phyloP scores from a whole-genome alignment of 2,888 invertebrate species.

The Agonopterix heracliana region DNA sequence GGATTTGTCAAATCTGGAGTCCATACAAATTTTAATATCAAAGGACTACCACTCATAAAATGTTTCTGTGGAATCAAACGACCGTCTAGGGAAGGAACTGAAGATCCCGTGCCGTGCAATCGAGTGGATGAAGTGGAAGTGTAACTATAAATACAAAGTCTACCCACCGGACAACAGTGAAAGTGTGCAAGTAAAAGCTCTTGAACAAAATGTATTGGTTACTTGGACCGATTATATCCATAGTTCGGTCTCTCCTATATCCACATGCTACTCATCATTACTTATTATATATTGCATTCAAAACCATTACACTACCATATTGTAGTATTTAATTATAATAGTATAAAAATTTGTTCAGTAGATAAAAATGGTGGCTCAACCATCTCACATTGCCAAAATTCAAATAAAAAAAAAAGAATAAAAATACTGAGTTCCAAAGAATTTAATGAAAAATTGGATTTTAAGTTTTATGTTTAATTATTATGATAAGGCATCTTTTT shows the following conservation, averaged over 20 bases:
- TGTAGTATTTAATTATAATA: slow-evolving; percentile 29
- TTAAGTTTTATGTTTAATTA: slow-evolving; percentile 45
- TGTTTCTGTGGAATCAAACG: too few relatives aligned
- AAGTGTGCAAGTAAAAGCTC: background rate
- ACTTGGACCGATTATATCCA: slow-evolving; percentile 10
- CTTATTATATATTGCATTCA: slow-evolving; percentile 19
- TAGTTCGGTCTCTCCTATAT: slow-evolving; percentile 31
- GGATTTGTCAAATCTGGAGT: too few relatives aligned
- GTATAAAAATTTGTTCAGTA: slow-evolving; percentile 36
- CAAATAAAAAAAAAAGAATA: slow-evolving; percentile 23
- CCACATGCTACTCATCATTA: slow-evolving; percentile 34
- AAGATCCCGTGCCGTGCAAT: background rate
- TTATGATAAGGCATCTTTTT: slow-evolving; percentile 22
- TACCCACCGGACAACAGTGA: slow-evolving; percentile 23
- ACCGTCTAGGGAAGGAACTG: background rate
- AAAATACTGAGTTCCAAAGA: slow-evolving; percentile 61
- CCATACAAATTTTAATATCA: too few relatives aligned
- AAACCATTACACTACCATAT: slow-evolving; percentile 24
- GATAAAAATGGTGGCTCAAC: slow-evolving; percentile 44
- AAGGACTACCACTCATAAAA: too few relatives aligned
- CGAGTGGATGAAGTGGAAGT: slow-evolving; percentile 16
- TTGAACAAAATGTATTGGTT: background rate
- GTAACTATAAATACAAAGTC: slow-evolving; percentile 19
- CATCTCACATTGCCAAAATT: slow-evolving; percentile 57
- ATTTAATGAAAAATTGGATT: slow-evolving; percentile 47